These are phyloP conservation scores for Tyto alba DNA, from an alignment of 2,113 vertebrate genomes.

Conservation along the genomic window DNA sequence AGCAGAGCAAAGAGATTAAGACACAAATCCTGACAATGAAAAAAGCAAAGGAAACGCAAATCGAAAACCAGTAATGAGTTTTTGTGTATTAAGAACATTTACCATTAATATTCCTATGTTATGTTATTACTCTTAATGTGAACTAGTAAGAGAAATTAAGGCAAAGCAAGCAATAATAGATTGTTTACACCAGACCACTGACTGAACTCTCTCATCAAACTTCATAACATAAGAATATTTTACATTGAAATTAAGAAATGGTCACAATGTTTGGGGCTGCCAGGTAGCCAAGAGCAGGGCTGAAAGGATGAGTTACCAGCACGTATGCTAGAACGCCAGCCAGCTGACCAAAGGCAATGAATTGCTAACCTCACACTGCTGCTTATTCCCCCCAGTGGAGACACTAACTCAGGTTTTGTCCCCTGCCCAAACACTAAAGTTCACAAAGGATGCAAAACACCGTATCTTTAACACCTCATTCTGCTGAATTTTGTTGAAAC, in stretches of 20 bases:
- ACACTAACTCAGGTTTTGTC: background rate
- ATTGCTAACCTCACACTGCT: background rate
- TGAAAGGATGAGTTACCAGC: background rate
- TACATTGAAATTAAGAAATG: background rate
- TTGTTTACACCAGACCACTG: background rate
- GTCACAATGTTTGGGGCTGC: background rate
- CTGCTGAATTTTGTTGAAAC: background rate
- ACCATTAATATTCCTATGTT: background rate
- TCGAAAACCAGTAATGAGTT: background rate
- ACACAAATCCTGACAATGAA: background rate
- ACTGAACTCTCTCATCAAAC: background rate
- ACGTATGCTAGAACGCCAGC: background rate
- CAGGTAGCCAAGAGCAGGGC: background rate
- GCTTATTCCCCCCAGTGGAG: background rate
- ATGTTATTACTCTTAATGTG: background rate
- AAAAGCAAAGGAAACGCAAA: background rate
- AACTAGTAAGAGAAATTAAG: background rate
- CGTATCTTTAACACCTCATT: background rate
- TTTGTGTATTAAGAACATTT: background rate
- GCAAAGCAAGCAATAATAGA: background rate
- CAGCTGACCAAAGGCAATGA: background rate
- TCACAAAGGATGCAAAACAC: background rate
- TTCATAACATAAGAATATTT: background rate
- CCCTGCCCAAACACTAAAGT: background rate
- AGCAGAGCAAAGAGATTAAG: background rate